Evolutionary conservation across 2,888 invertebrate genomes (phyloP).

Genomic region (Catotricha subobsoleta): DNA sequence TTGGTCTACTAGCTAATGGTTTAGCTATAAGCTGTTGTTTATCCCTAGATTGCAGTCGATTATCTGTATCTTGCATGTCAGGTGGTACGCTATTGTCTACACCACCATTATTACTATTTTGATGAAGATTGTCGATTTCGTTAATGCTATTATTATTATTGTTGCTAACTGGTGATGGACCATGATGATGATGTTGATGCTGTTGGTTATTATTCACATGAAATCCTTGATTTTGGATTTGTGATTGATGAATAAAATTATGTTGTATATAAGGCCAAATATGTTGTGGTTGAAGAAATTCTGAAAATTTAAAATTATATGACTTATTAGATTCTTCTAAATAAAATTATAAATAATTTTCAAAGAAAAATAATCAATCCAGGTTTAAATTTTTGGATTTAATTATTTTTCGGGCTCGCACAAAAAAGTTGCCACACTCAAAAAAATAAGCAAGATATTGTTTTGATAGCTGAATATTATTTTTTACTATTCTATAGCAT

Average conservation of each 20-base stretch:
- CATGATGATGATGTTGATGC: slow-evolving; percentile 6
- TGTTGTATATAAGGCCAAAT: slow-evolving; percentile 33
- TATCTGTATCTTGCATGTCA: slow-evolving; percentile 17
- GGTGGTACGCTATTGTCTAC: slow-evolving; percentile 6
- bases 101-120: slow-evolving; percentile 8
- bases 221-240: slow-evolving; percentile 30
- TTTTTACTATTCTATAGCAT: too few species aligned
- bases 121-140: slow-evolving; percentile 7
- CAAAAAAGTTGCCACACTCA: too few species aligned
- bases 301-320: too few species aligned
- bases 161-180: slow-evolving; percentile 5
- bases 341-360: too few species aligned
- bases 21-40: slow-evolving; percentile 44
- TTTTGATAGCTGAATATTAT: too few species aligned
- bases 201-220: slow-evolving; percentile 13
- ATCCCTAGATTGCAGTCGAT: slow-evolving; percentile 7
- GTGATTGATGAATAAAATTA: slow-evolving; percentile 29
- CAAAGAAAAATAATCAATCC: too few species aligned
- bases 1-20: slow-evolving; percentile 62
- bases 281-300: slow-evolving; percentile 32
- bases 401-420: too few species aligned
- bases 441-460: too few species aligned
- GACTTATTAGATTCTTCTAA: too few species aligned
- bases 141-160: not conserved
- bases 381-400: too few species aligned